A percentile compares a stretch with the other conserved stretches of the same genome.
phyloP scores from a whole-genome alignment of 2,113 vertebrate genomes.

The Pseudorectes ferrugineus region DNA sequence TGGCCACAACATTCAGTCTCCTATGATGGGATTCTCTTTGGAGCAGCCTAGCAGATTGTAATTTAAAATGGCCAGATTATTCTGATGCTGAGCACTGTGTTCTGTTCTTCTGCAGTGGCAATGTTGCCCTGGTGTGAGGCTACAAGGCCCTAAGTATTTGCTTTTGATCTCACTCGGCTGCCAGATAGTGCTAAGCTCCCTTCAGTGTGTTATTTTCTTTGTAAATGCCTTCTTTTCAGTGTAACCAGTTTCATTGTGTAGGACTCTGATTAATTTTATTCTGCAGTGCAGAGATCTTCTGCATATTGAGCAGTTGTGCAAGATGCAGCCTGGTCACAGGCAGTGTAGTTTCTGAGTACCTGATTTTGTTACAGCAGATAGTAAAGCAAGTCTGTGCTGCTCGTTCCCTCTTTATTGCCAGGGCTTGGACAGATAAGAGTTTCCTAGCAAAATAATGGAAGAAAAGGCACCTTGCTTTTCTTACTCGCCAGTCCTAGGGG shows the following conservation, averaged over 20 bases:
- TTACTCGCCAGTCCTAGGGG: background rate
- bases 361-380: background rate
- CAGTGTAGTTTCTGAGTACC: background rate
- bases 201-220: background rate
- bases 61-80: background rate
- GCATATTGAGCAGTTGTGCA: slow-evolving; percentile 59
- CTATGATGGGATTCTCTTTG: background rate
- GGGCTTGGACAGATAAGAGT: background rate
- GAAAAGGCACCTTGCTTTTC: background rate
- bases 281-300: slow-evolving; percentile 58
- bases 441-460: background rate
- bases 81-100: background rate
- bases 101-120: background rate
- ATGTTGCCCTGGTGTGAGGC: background rate
- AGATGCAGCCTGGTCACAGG: slow-evolving; percentile 6
- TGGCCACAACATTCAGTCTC: background rate
- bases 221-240: background rate
- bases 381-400: background rate
- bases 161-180: background rate
- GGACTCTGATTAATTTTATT: slow-evolving; percentile 48
- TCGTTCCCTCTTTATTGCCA: background rate
- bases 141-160: accelerated
- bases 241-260: background rate
- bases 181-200: background rate
- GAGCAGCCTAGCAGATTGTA: background rate